A percentile compares a stretch with the other conserved stretches of the same genome.
Conservation (phyloP, 2,888 invertebrate species). For the Galerucella pusilla region DNA sequence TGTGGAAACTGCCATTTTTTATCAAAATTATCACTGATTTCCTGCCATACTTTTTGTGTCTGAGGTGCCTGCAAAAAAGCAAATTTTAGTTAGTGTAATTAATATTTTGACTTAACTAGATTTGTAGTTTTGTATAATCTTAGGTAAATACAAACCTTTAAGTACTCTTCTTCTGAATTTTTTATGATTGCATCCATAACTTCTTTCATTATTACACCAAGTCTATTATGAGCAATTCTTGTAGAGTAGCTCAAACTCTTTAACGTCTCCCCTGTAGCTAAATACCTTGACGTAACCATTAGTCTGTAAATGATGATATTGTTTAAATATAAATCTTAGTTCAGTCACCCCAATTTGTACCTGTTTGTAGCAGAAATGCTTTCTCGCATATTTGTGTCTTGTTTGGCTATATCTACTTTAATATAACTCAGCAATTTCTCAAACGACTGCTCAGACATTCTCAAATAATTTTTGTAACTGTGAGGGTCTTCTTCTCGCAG, state of each 20-base stretch:
- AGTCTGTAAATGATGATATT: no score
- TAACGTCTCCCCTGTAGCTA: no score
- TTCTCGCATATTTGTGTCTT: constrained; percentile 7
- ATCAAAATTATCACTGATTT: constrained; percentile 1
- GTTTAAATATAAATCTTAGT: no score
- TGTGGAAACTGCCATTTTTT: background rate
- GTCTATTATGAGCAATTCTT: background rate
- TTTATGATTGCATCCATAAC: background rate
- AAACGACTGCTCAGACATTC: background rate
- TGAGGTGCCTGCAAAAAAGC: background rate
- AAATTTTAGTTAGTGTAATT: no score
- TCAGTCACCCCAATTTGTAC: background rate
- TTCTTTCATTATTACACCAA: constrained; percentile 2
- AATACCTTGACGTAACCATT: no score
- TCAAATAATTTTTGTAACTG: constrained; percentile 3
- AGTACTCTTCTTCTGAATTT: background rate
- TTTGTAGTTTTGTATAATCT: no score
- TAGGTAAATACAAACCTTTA: no score
- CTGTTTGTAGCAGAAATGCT: background rate
- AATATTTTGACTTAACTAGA: no score
- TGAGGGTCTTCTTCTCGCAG: background rate
- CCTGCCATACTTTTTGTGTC: background rate
- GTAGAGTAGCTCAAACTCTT: background rate
- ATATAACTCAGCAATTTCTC: background rate
- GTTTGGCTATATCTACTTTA: background rate